Conservation (phyloP, 2,113 vertebrate species). For the Apistogramma diplotaenia region DNA sequence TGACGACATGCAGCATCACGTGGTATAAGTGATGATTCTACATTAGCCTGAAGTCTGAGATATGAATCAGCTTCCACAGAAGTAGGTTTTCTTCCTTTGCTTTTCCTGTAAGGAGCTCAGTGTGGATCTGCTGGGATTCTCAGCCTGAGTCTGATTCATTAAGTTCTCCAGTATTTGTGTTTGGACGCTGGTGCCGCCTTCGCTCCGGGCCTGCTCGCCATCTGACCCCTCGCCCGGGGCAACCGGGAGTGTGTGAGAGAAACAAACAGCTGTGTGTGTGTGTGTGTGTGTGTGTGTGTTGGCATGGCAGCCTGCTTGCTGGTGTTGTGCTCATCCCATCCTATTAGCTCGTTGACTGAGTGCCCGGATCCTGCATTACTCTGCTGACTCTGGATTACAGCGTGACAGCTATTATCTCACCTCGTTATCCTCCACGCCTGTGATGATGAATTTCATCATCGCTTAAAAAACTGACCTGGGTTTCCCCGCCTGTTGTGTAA, state of each 20-base stretch:
- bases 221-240: background rate
- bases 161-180: no score
- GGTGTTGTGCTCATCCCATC: constrained; percentile 27
- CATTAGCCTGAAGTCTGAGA: no score
- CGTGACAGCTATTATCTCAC: constrained; percentile 51
- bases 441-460: constrained; percentile 46
- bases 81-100: no score
- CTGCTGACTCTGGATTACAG: constrained; percentile 34
- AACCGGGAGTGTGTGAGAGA: constrained; percentile 52
- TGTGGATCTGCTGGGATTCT: no score
- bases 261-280: background rate
- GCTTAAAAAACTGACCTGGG: background rate
- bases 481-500: background rate
- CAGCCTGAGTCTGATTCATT: no score
- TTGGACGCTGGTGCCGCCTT: background rate
- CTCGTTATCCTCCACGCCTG: constrained; percentile 41
- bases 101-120: no score
- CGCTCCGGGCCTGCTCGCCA: background rate
- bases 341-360: constrained; percentile 48
- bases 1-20: no score
- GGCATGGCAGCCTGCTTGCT: background rate
- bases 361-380: constrained; percentile 27
- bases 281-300: constrained; percentile 2
- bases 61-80: no score
- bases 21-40: no score